phyloP scores from a whole-genome alignment of 2,113 vertebrate species.

The Chinchilla lanigera region DNA sequence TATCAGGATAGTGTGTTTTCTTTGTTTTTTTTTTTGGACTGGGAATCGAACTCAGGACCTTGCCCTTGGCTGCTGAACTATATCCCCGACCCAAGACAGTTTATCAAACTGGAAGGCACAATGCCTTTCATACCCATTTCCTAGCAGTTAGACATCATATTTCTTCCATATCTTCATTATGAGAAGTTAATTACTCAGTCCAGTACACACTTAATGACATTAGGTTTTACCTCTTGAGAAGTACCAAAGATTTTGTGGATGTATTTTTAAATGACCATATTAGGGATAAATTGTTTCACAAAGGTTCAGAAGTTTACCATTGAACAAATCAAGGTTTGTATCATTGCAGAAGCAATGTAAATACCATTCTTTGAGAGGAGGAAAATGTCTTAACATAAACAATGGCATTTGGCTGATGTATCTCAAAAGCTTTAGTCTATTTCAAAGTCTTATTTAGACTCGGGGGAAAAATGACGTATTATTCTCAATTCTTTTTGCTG shows the following conservation, averaged over 20 bases:
- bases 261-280: neutral
- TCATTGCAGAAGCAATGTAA: neutral
- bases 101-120: neutral
- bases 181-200: neutral
- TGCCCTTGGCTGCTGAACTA: too few species aligned
- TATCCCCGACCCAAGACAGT: neutral
- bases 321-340: neutral
- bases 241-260: neutral
- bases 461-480: neutral
- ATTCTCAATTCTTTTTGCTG: neutral
- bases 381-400: neutral
- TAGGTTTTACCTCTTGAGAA: fast-evolving
- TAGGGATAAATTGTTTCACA: neutral
- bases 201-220: neutral
- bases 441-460: neutral
- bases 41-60: too few species aligned
- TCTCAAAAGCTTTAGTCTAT: neutral
- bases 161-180: neutral
- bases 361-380: neutral
- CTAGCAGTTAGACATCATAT: neutral
- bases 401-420: neutral
- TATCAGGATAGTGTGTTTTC: too few species aligned
- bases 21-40: too few species aligned
- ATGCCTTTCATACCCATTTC: neutral
- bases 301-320: neutral